A percentile compares a stretch with the other conserved stretches of the same genome.
These are phyloP conservation scores for Dromococcyx pavoninus DNA, from an alignment of 2,797 vertebrate genomes.

Conservation along the genomic window DNA sequence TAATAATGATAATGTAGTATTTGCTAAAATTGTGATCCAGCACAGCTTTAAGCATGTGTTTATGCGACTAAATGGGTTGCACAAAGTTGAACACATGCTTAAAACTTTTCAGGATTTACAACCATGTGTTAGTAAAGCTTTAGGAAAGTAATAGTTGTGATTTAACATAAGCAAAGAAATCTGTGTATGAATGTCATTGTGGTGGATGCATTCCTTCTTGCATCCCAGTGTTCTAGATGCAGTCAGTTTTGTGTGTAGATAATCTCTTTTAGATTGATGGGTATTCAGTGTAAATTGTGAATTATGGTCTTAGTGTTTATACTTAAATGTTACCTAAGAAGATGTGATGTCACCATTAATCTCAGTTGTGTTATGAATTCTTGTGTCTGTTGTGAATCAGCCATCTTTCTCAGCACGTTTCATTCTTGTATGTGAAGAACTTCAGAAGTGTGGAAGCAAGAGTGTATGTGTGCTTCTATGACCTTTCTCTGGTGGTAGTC, in stretches of 20 bases:
- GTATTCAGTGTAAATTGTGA: not conserved
- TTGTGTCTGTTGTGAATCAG: not conserved
- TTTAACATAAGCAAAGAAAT: not conserved
- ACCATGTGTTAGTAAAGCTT: not conserved
- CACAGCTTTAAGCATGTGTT: not conserved
- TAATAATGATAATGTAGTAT: not conserved
- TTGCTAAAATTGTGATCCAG: not conserved
- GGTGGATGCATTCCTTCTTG: not conserved
- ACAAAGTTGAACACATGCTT: not conserved
- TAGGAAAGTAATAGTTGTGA: not conserved
- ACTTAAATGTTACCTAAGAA: not conserved
- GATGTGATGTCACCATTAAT: accelerated
- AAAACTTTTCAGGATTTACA: not conserved
- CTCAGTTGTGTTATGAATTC: accelerated
- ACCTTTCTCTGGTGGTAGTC: not conserved
- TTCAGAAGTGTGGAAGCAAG: not conserved
- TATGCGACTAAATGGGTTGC: not conserved
- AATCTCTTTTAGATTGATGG: too few relatives aligned
- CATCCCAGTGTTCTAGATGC: accelerated
- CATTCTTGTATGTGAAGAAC: not conserved
- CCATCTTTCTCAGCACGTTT: not conserved
- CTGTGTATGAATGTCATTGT: not conserved
- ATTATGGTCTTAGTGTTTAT: not conserved
- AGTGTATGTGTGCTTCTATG: not conserved
- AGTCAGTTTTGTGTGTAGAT: not conserved